These are phyloP conservation scores for Drosophila suboccidentalis DNA, from an alignment of 2,888 invertebrate species.

Conservation along the genomic window DNA sequence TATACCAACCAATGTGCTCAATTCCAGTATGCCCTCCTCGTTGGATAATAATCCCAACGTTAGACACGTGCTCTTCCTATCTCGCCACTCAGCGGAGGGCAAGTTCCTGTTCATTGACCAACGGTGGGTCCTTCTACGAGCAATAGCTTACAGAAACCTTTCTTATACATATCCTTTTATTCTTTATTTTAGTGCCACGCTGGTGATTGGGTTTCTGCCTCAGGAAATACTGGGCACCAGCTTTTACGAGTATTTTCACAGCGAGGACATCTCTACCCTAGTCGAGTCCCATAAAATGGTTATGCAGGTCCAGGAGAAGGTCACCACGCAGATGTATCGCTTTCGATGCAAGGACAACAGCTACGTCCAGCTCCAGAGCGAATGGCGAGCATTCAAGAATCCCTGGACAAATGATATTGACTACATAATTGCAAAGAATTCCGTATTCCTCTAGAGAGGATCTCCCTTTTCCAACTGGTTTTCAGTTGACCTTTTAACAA, in stretches of 20 bases:
- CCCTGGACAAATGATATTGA: constrained; percentile 99
- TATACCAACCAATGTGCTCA: constrained; percentile 88
- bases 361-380: constrained; percentile 90
- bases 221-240: constrained; percentile 97
- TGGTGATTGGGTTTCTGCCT: constrained; percentile 95
- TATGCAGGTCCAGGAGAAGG: constrained; percentile 88
- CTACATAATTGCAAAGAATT: constrained; percentile 95
- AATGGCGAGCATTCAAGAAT: constrained; percentile 95
- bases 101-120: constrained; percentile 97
- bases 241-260: constrained; percentile 96
- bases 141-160: no score
- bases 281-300: constrained; percentile 94
- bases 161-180: background rate
- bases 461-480: constrained; percentile 21
- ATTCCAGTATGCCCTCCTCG: constrained; percentile 86
- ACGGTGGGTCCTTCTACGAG: constrained; percentile 87
- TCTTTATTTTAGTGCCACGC: constrained; percentile 88
- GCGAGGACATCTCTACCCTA: constrained; percentile 91
- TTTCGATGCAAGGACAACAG: constrained; percentile 93
- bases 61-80: constrained; percentile 91
- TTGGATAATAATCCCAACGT: constrained; percentile 86
- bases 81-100: constrained; percentile 95
- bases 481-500: background rate
- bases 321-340: constrained; percentile 91
- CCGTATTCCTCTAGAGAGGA: constrained; percentile 88